Conservation (phyloP, 2,113 vertebrate species). For the Hemiprocne comata region DNA sequence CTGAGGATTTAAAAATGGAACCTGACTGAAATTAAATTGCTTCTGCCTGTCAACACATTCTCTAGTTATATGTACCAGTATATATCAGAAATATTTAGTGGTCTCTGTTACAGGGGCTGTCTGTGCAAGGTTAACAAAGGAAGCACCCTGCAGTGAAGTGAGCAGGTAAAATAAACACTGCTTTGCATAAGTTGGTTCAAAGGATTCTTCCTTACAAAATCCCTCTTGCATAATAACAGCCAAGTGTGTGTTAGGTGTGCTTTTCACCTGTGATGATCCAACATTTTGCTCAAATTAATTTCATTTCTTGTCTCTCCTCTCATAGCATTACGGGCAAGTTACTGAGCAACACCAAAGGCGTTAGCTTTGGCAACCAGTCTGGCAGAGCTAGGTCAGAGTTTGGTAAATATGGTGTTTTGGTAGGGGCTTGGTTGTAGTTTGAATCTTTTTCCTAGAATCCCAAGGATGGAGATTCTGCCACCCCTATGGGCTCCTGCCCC, state of each 20-base stretch:
- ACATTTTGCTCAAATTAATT: background rate
- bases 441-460: background rate
- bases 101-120: background rate
- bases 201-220: background rate
- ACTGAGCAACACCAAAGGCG: background rate
- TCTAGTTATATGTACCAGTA: background rate
- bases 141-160: background rate
- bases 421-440: background rate
- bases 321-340: fast-evolving
- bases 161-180: background rate
- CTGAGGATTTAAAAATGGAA: constrained; percentile 33
- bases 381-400: background rate
- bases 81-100: background rate
- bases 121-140: background rate
- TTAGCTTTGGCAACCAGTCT: background rate
- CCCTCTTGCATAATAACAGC: background rate
- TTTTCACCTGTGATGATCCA: background rate
- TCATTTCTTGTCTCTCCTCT: background rate
- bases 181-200: background rate
- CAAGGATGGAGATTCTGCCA: background rate
- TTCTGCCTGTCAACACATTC: background rate
- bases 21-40: constrained; percentile 3
- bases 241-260: background rate
- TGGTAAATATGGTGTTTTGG: background rate
- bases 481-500: background rate